Evolutionary conservation across 2,797 vertebrate genomes (phyloP), one percentile per base, ranked within the genome.

Genomic region (Ctenopoma multispine): DNA sequence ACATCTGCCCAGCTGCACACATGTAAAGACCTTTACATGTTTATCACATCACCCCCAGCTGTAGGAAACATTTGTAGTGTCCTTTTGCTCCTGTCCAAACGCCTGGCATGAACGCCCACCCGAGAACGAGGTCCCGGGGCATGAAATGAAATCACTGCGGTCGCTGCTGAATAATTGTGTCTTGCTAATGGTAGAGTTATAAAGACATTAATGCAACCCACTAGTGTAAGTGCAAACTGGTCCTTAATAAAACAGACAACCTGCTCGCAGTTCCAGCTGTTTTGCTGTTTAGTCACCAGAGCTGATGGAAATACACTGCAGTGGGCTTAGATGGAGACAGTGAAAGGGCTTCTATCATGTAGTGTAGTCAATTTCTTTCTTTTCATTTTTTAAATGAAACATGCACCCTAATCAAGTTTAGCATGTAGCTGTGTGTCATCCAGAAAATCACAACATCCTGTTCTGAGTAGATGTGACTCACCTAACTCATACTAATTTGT

Each of bases 1-100:
- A 80, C 75, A 75, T 53, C 75, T 81, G 24, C 63, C 75, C 80
- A 77, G 61, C 77, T 72, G 77, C 80, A 84, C 58, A 62, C 47
- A 63, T 29, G 36, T 11, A 12, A 11, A 10, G 36, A 36, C 9
- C 4, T 1, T 10, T 36, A 12, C 1, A 10, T 36, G 36, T 36
- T 36, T 12, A 36, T 36, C 9, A 10, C 9, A 3, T 12, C 36
- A 10, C 12, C 11, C 23, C 21, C 23, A 7, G 23, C 56, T 67
- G 41, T 17, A 70, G 43, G 27, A 66, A 63, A 47, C 29, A 77
- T 75, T 59, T 46, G 40, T 51, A 17, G 53, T 23, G n/a, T 38
- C 12, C 21, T 4, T n/a, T n/a, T n/a, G n/a, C n/a, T n/a, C n/a
- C n/a, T n/a, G n/a, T n/a, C n/a, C n/a, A n/a, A n/a, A 20, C 9